These are phyloP conservation scores for Syritta pipiens DNA, from an alignment of 2,888 invertebrate species.

Conservation along the genomic window DNA sequence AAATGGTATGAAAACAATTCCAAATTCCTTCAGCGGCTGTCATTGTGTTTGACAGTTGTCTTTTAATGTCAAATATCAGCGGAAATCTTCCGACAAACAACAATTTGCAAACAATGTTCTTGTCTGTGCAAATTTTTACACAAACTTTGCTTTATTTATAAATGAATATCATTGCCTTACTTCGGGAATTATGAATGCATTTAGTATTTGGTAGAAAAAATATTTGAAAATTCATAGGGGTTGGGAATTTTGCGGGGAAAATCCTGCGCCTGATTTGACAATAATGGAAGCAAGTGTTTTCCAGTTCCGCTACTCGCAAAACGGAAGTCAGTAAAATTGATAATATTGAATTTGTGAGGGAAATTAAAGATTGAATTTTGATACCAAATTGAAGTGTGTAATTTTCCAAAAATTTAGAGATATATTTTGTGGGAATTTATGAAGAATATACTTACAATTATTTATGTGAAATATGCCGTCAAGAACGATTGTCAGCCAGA, in stretches of 20 bases:
- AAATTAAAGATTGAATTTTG: not conserved
- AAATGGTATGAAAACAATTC: constrained; percentile 55
- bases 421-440: not conserved
- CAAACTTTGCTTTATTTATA: not conserved
- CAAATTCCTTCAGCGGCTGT: constrained; percentile 31
- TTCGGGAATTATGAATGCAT: not conserved
- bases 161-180: not conserved
- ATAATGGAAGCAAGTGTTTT: constrained; percentile 70
- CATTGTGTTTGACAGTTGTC: constrained; percentile 52
- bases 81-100: constrained; percentile 44
- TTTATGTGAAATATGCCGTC: constrained; percentile 21
- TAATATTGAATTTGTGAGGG: constrained; percentile 67
- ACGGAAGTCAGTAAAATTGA: constrained; percentile 73
- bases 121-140: not conserved
- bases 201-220: not conserved
- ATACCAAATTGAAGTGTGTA: constrained; percentile 4
- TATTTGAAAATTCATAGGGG: not conserved
- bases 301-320: constrained; percentile 71
- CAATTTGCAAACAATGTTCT: constrained; percentile 12
- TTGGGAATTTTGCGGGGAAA: constrained; percentile 17
- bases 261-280: constrained; percentile 36
- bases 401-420: constrained; percentile 6
- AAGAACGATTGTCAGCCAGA: constrained; percentile 18
- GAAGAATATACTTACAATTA: constrained; percentile 33
- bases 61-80: constrained; percentile 48